These are phyloP conservation scores for Leguminivora glycinivorella DNA, from an alignment of 1,140 invertebrate genomes.

Conservation along the genomic window DNA sequence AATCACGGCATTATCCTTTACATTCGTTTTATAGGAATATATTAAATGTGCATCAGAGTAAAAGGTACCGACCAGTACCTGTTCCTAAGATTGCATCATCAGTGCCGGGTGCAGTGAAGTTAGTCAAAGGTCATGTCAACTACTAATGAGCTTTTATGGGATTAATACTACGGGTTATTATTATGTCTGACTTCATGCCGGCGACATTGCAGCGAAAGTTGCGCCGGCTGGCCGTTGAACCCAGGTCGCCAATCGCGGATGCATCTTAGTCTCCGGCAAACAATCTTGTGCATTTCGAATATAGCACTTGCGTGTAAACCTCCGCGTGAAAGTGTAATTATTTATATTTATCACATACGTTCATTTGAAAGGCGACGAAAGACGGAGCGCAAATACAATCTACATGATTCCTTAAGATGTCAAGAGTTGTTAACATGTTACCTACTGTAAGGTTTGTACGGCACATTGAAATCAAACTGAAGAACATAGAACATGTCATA, in stretches of 20 bases:
- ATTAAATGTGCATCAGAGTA: neutral
- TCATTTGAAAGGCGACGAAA: neutral
- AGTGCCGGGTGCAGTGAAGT: conserved; percentile 24
- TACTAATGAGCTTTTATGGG: conserved; percentile 35
- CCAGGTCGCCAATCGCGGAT: conserved; percentile 46
- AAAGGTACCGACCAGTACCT: neutral
- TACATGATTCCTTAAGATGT: neutral
- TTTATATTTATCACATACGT: conserved; percentile 12
- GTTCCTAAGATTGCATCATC: conserved; percentile 15
- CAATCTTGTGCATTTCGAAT: conserved; percentile 53
- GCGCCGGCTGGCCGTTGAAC: conserved; percentile 42
- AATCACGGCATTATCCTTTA: neutral
- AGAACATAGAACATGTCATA: neutral
- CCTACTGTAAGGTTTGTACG: neutral
- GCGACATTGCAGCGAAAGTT: conserved; percentile 57
- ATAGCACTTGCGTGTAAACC: conserved; percentile 42
- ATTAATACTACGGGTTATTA: conserved; percentile 32
- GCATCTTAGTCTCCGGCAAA: conserved; percentile 48
- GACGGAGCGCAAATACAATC: neutral
- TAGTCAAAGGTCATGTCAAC: conserved; percentile 38
- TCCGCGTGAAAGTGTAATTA: conserved; percentile 25
- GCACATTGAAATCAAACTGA: neutral
- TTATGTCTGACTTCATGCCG: conserved; percentile 38
- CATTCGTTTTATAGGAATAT: neutral
- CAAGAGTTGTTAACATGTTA: neutral